Percentiles rank a stretch among this genome's conserved stretches.
Conservation (phyloP, 2,797 vertebrate genomes). For the Neosalanx taihuensis region DNA sequence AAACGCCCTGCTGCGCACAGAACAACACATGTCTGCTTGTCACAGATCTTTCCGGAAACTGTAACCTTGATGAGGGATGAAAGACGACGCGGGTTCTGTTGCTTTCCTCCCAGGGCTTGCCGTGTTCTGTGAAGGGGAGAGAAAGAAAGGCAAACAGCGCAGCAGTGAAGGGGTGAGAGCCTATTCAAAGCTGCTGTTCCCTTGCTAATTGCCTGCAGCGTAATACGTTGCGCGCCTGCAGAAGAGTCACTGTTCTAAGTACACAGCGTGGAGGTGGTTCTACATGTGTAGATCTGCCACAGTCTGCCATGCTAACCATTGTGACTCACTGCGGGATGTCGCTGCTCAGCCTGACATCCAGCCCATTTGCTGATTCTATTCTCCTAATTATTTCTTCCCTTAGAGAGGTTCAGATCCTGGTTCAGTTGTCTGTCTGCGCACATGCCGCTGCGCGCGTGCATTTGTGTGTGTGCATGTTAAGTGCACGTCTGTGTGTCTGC, state of each 20-base stretch:
- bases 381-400: constrained; percentile 19
- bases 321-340: background rate
- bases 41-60: constrained; percentile 27
- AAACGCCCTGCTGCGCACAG: no score
- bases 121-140: constrained; percentile 39
- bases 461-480: background rate
- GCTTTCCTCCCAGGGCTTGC: constrained; percentile 37
- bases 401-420: constrained; percentile 12
- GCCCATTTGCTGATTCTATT: constrained; percentile 29
- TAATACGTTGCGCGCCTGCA: constrained; percentile 40
- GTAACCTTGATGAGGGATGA: constrained; percentile 46
- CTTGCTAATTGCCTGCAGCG: constrained; percentile 48
- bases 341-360: constrained; percentile 9
- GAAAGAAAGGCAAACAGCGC: constrained; percentile 40
- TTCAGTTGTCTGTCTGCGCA: constrained; percentile 10
- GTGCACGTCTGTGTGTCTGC: background rate
- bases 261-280: constrained; percentile 12
- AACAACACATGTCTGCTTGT: constrained; percentile 8
- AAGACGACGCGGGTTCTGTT: constrained; percentile 12
- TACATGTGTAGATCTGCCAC: background rate
- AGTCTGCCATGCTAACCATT: background rate
- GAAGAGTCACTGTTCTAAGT: constrained; percentile 33
- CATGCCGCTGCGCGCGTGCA: background rate
- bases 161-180: constrained; percentile 32
- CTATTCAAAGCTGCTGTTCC: constrained; percentile 46